Percentiles rank a stretch among this genome's conserved stretches.
These are phyloP conservation scores for Drosophila mauritiana DNA, from an alignment of 1,140 invertebrate genomes.

Conservation along the genomic window DNA sequence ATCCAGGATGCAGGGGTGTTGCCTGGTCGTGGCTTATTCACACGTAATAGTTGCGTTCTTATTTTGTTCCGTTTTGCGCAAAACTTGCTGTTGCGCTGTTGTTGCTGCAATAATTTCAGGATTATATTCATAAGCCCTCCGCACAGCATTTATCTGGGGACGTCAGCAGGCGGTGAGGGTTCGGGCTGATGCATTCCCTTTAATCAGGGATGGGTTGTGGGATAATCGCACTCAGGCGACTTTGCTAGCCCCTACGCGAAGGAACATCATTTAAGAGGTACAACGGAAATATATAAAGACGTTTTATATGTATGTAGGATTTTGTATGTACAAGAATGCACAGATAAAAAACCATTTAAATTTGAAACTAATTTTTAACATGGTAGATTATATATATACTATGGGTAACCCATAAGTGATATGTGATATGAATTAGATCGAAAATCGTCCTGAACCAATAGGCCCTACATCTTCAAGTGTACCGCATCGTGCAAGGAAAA, in stretches of 20 bases:
- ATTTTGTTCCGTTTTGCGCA: conserved; percentile 56
- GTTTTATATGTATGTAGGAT: too few species aligned
- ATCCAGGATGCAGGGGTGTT: conserved; percentile 24
- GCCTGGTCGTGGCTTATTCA: conserved; percentile 61
- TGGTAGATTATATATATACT: too few species aligned
- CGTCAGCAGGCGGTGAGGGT: conserved; percentile 27
- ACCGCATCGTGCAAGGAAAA: conserved; percentile 39
- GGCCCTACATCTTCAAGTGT: neutral
- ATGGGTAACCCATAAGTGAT: too few species aligned
- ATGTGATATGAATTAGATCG: too few species aligned
- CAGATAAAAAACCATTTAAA: too few species aligned
- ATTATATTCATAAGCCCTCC: conserved; percentile 79
- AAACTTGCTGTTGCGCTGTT: conserved; percentile 28
- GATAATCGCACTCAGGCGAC: neutral
- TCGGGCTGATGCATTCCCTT: conserved; percentile 17
- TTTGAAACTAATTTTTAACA: too few species aligned
- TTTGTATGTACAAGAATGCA: neutral
- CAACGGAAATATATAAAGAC: neutral
- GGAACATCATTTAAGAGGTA: too few species aligned
- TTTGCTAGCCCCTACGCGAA: neutral
- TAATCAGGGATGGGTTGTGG: neutral
- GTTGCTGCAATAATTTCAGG: conserved; percentile 79
- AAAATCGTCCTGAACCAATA: neutral
- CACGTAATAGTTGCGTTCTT: conserved; percentile 71
- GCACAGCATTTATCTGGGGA: conserved; percentile 61